Evolutionary conservation across 2,797 vertebrate genomes (phyloP), one percentile per base, ranked within the genome.

Genomic region (Harpagifer antarcticus): DNA sequence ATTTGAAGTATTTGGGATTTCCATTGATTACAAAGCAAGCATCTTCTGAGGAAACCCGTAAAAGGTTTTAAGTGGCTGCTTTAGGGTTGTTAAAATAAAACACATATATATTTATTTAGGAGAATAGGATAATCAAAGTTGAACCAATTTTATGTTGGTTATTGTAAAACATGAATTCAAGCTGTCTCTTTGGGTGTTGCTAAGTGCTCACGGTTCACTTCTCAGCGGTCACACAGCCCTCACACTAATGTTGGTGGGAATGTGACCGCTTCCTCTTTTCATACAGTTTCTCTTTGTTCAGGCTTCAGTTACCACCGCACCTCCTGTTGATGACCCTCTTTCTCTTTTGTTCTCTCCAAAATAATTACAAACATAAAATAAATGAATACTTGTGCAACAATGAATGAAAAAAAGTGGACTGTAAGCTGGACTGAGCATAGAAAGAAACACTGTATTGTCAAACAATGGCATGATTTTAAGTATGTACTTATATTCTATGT

Each of bases 1-100:
- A 87, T 88, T 91, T 83, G n/a, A 88, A 73, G 44, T 63, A 68
- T 82, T 19, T 64, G 49, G 45, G 31, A 72, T 71, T 56, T 58
- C 44, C 59, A 82, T 75, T 5, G 54, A 80, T 76, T 65, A 67
- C 59, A 56, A 55, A 53, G 43, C 5, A 11, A 0, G 5, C 42
- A 50, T 72, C 48, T 47, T 72, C 45, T 23, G n/a, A 37, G 19
- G 48, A 54, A 59, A 61, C 17, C 16, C 43, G 0, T 1, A 20
- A 42, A 58, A 20, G 12, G 20, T 23, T 62, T 47, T 2, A 64
- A 57, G 43, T 54, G 19, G 13, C 14, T 60, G 69, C 57, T 61
- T 19, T 62, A 9, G 12, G 8, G 37, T 63, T 58, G 7, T 58
- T 64, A 2, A 62, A 65, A 47, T 9, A 66, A 5, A 50, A 57